phyloP scores from a whole-genome alignment of 2,888 invertebrate species.

The Stictocephala bisonia region DNA sequence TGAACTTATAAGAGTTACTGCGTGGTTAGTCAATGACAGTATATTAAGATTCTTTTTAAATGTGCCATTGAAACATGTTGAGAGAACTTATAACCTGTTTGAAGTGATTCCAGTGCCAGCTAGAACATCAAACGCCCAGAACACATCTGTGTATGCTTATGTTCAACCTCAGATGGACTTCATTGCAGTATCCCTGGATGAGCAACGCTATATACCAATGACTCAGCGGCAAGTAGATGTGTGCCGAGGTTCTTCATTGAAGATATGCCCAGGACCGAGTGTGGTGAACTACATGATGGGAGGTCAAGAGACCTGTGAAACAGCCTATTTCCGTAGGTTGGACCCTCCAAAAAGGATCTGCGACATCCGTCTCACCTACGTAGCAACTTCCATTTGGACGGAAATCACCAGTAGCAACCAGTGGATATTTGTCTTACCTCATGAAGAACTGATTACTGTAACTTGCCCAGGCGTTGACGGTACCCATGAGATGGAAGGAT shows the following conservation, averaged over 20 bases:
- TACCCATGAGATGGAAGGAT: not conserved
- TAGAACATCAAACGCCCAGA: not conserved
- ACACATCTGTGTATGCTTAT: not conserved
- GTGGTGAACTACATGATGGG: not conserved
- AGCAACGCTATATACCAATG: conserved; percentile 8
- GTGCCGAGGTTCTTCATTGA: not conserved
- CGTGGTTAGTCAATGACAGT: not conserved
- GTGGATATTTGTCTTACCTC: conserved; percentile 10
- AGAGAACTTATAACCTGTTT: not conserved
- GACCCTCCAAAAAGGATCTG: not conserved
- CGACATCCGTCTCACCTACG: not conserved
- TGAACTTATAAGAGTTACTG: not conserved
- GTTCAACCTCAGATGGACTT: conserved; percentile 8
- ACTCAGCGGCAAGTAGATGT: not conserved
- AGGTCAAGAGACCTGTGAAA: conserved; percentile 8
- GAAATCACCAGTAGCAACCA: not conserved
- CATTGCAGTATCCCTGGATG: not conserved
- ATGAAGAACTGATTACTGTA: not conserved
- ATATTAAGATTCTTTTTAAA: conserved; percentile 7
- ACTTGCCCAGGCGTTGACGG: conserved; percentile 17
- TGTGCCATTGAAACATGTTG: conserved; percentile 4
- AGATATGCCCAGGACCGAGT: not conserved
- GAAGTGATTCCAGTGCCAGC: conserved; percentile 2
- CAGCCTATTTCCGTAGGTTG: not conserved
- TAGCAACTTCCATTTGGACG: conserved; percentile 16